Base-by-base conservation (phyloP, 1,140 invertebrate genomes). In the Cydia splendana region DNA sequence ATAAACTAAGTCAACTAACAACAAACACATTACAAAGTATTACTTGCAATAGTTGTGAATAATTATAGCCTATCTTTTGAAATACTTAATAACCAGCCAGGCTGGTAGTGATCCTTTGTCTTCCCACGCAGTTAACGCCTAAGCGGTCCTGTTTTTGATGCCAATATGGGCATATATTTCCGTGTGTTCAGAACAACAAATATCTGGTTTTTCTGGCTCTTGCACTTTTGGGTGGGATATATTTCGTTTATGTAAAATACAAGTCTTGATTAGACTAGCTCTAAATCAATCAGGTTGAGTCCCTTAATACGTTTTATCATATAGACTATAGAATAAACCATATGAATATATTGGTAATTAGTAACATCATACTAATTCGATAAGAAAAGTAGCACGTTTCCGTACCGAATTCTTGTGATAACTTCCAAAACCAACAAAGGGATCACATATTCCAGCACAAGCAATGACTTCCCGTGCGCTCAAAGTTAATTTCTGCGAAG, bases 401-500 rank as follows among this genome's bases (percentile, higher is more conserved):
- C 57, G 0, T 62, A 62, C 20, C 9, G 53, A 24, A 24, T 62
- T 20, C 20, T 24, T 0, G 18, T 62, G 51, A 3, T 57, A 57
- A 57, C 53, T 57, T 24, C 20, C 18, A 62, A 20, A 62, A 62
- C 57, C 18, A 62, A 62, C 18, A 62, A 62, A 62, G 20, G 57
- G 57, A 5, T 7, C 57, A 62, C 20, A 62, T 62, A 62, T 62
- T 62, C 20, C 6, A 24, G n/a, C 7, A 15, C 6, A 24, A 9
- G 57, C 18, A 10, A 24, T 24, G 20, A 62, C 57, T 62, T 62
- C 9, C 57, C 18, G 6, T 75, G 15, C n/a, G 13, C 12, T 53
- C 12, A 10, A 45, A 57, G 20, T 53, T 51, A 75, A 75, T 75
- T 76, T 76, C 73, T 75, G 57, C 71, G 57, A 57, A 67, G 18